Conservation (phyloP, 2,888 invertebrate species). For the Philaethria dido region DNA sequence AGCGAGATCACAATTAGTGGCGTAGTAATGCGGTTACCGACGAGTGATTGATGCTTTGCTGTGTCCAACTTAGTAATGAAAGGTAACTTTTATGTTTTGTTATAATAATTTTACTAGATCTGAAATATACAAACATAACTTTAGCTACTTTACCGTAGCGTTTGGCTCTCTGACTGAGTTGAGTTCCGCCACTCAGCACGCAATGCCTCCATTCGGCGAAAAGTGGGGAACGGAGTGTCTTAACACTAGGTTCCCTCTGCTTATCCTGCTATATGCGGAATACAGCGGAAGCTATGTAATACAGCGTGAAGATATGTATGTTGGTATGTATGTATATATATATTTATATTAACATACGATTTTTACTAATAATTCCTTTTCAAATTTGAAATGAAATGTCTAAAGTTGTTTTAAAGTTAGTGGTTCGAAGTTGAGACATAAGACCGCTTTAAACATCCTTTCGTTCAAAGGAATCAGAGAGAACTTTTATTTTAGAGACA, state of each 20-base stretch:
- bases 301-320: neutral
- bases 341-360: neutral
- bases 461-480: conserved; percentile 42
- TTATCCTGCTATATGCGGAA: too few relatives aligned
- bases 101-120: conserved; percentile 15
- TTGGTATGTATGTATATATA: neutral
- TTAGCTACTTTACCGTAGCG: too few relatives aligned
- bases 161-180: too few relatives aligned
- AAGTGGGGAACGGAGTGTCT: too few relatives aligned
- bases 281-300: too few relatives aligned
- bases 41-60: conserved; percentile 61
- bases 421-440: conserved; percentile 25
- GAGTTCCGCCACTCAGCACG: too few relatives aligned
- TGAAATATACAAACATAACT: too few relatives aligned
- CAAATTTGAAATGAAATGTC: neutral
- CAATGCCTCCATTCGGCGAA: too few relatives aligned
- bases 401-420: conserved; percentile 29
- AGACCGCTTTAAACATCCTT: conserved; percentile 28
- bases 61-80: conserved; percentile 40
- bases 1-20: conserved; percentile 73
- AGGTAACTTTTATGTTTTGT: conserved; percentile 10
- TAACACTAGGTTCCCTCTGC: too few relatives aligned
- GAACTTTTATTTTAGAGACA: conserved; percentile 51
- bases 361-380: neutral
- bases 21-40: conserved; percentile 66